Evolutionary conservation across 2,113 vertebrate species (phyloP), one percentile per base, ranked within the genome.

Genomic region (Laticauda colubrina): DNA sequence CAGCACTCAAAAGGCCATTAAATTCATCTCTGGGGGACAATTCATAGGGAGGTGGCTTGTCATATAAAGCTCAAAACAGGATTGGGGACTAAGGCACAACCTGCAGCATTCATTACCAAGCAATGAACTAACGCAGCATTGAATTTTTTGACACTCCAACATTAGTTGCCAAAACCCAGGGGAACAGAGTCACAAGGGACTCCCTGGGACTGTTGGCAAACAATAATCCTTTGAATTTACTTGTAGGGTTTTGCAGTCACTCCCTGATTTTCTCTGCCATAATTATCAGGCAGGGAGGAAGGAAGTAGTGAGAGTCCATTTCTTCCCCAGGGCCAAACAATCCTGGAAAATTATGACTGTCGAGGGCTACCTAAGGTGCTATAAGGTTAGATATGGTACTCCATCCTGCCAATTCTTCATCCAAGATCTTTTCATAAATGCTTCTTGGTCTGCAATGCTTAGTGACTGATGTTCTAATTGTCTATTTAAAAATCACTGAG

Each of bases 401-500:
- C 88, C 34, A n/a, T 34, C 45, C 45, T 64, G 57, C 15, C 45
- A 87, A 53, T 10, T 24, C 39, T 90, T 69, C 20, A 53, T 34
- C 64, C 59, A 4, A 87, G 57, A 87, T 23, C 20, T 87, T 87
- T 87, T 75, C 48, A 45, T 15, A 93, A 93, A 45, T 57, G 23
- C 29, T 87, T 85, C 87, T 86, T 54, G 56, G 20, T 85, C 24
- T 53, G 5, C 64, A 26, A 18, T 61, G 34, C 24, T 85, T 24
- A 86, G 29, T 45, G 51, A 59, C n/a, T 29, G 23, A 54, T 26
- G 15, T 85, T 43, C 51, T 57, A 85, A 85, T 21, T 14, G 69
- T 53, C 57, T 92, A 75, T 92, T 94, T 92, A 90, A 87, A 91
- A 90, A 59, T 24, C 57, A 34, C 56, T 75, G 51, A 53, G 81